Percentiles rank a stretch among this genome's conserved stretches.
Evolutionary conservation across 1,140 invertebrate genomes (phyloP).

Genomic region (Solenopsis fugax): DNA sequence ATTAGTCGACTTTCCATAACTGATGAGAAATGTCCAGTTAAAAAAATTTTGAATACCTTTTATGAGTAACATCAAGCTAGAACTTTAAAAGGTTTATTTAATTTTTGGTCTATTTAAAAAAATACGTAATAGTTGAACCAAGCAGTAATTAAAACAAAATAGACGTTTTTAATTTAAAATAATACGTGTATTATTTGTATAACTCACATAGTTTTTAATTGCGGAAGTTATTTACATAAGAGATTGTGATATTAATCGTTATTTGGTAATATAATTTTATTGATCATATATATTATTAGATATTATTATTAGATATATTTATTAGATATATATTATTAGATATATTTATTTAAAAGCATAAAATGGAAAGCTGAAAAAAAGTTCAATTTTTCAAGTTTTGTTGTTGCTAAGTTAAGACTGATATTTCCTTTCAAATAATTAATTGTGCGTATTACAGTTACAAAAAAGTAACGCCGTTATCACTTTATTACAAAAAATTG

Average conservation of each 20-base stretch:
- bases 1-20: conserved; percentile 16
- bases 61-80: background rate
- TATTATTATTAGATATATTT: no score
- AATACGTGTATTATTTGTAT: background rate
- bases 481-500: no score
- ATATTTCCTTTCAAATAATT: no score
- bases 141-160: conserved; percentile 1
- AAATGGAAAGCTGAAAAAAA: no score
- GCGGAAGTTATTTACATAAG: background rate
- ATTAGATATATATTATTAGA: no score
- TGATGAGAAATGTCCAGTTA: background rate
- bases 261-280: conserved; percentile 5
- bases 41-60: background rate
- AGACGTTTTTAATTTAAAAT: background rate
- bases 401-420: no score
- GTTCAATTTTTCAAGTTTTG: no score
- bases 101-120: background rate
- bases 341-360: no score
- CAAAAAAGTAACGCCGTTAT: no score
- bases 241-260: background rate
- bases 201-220: background rate
- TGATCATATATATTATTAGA: no score
- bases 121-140: background rate
- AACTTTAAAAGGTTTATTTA: conserved; percentile 12
- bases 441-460: no score